phyloP scores from a whole-genome alignment of 1,140 invertebrate genomes.

The Coptotermes formosanus region DNA sequence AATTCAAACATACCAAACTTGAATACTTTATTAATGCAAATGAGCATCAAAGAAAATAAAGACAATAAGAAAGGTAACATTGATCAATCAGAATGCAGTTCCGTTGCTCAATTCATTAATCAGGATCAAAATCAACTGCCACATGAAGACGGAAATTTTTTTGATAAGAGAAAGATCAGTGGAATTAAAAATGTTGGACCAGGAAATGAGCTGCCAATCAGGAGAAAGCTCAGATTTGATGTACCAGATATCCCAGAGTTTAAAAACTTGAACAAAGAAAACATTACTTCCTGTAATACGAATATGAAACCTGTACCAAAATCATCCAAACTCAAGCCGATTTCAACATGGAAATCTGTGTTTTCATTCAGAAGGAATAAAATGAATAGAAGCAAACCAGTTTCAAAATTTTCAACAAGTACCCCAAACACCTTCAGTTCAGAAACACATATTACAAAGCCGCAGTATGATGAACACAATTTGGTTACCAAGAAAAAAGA shows the following conservation, averaged over 20 bases:
- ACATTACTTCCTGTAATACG: background rate
- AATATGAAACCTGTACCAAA: background rate
- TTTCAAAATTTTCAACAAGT: background rate
- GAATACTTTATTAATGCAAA: background rate
- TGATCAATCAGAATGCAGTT: too few species aligned
- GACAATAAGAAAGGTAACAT: too few species aligned
- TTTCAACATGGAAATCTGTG: conserved; percentile 34
- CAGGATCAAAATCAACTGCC: too few species aligned
- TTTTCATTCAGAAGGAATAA: background rate
- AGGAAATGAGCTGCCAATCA: conserved; percentile 23
- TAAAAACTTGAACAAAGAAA: background rate
- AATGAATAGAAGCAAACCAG: background rate
- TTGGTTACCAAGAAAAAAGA: background rate
- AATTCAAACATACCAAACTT: background rate
- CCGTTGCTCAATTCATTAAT: too few species aligned
- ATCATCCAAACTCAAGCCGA: conserved; percentile 30
- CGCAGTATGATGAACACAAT: background rate
- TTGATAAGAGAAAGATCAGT: background rate
- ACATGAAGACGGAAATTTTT: too few species aligned
- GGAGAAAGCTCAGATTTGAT: conserved; percentile 40
- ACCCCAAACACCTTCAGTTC: background rate
- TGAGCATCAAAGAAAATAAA: background rate
- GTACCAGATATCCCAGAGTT: conserved; percentile 32
- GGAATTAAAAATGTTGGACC: background rate
- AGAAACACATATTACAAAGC: background rate